Evolutionary conservation across 2,797 vertebrate genomes (phyloP).

Genomic region (Arnoldichthys spilopterus): DNA sequence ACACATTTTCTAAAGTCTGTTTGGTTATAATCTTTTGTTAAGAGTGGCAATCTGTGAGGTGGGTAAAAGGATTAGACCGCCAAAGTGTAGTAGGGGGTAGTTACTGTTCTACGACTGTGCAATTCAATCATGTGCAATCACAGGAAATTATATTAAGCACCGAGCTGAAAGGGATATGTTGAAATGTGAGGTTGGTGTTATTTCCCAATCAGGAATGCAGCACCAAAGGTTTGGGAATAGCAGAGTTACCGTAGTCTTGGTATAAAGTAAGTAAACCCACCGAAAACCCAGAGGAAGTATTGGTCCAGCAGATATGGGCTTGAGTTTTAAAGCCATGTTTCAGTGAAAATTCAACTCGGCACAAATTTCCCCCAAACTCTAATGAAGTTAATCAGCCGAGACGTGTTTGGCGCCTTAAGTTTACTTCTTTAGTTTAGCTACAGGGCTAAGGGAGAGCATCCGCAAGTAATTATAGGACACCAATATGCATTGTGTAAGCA

Average conservation of each 20-base stretch:
- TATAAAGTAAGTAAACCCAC: too few species aligned
- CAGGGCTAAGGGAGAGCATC: too few species aligned
- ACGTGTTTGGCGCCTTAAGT: too few species aligned
- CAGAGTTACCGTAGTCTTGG: too few species aligned
- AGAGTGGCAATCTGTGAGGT: slow-evolving; percentile 22
- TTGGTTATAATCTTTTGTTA: slow-evolving; percentile 16
- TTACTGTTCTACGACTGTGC: background rate
- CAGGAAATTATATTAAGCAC: background rate
- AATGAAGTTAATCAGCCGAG: background rate
- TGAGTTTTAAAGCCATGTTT: too few species aligned
- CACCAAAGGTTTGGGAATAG: too few species aligned
- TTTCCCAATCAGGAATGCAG: background rate
- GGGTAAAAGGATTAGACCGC: slow-evolving; percentile 18
- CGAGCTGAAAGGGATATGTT: background rate
- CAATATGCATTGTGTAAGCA: too few species aligned
- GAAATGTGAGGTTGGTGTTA: background rate
- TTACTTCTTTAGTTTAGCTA: too few species aligned
- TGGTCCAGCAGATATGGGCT: too few species aligned
- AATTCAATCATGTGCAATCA: background rate
- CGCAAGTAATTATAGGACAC: too few species aligned
- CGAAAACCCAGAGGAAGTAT: too few species aligned
- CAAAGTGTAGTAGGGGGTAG: background rate
- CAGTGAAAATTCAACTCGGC: background rate
- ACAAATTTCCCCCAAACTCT: background rate
- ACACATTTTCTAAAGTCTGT: slow-evolving; percentile 19